Percentiles rank a stretch among this genome's conserved stretches.
These are phyloP conservation scores for Cherax destructor DNA, from an alignment of 1,140 invertebrate species.

Conservation along the genomic window DNA sequence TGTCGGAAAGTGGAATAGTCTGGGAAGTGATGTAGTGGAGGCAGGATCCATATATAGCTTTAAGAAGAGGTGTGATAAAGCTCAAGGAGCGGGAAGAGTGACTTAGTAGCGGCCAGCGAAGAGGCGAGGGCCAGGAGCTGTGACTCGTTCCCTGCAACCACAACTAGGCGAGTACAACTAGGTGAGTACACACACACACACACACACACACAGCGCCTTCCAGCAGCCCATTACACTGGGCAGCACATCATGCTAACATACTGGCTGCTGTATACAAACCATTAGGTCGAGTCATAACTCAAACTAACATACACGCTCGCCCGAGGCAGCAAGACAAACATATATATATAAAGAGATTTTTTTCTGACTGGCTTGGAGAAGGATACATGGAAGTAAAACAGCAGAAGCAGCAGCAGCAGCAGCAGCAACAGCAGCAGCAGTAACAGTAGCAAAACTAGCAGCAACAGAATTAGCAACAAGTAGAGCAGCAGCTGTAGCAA, in stretches of 20 bases:
- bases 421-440: not conserved
- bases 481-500: not conserved
- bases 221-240: constrained; percentile 45
- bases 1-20: too few species aligned
- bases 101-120: too few species aligned
- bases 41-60: too few species aligned
- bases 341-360: constrained; percentile 53
- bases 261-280: constrained; percentile 62
- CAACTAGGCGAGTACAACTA: too few species aligned
- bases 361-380: constrained; percentile 18
- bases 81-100: too few species aligned
- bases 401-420: not conserved
- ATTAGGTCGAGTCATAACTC: constrained; percentile 54
- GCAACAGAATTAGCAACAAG: not conserved
- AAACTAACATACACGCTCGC: constrained; percentile 50
- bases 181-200: not conserved
- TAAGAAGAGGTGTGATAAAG: too few species aligned
- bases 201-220: constrained; percentile 3
- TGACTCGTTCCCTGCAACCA: too few species aligned
- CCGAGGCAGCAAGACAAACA: constrained; percentile 58
- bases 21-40: too few species aligned
- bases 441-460: not conserved
- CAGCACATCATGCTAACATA: constrained; percentile 59
- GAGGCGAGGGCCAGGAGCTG: too few species aligned
- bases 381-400: constrained; percentile 31